Percentiles rank a stretch among this genome's conserved stretches.
Evolutionary conservation across 1,140 invertebrate species (phyloP).

Genomic region (Solenopsis invicta): DNA sequence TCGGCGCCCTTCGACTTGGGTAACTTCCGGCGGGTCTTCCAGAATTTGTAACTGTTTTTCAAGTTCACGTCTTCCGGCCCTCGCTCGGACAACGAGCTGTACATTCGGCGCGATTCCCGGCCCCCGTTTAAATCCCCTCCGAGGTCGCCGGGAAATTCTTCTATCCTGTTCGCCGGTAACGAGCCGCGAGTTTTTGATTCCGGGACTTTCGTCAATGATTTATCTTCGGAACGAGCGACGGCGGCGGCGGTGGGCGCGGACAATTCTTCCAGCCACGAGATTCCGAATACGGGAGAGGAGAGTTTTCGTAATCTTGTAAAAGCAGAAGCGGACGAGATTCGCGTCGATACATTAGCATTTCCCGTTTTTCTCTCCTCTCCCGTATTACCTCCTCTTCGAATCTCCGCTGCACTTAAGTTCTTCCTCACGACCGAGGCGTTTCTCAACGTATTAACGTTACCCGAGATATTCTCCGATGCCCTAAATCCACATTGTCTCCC

Average conservation of each 20-base stretch:
- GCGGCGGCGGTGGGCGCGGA: not conserved
- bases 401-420: constrained; percentile 28
- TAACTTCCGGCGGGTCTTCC: constrained; percentile 30
- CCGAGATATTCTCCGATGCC: not conserved
- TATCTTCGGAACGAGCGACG: not conserved
- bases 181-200: constrained; percentile 3
- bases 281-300: constrained; percentile 5
- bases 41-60: constrained; percentile 44
- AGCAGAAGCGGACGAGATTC: constrained; percentile 31
- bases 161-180: not conserved
- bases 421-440: constrained; percentile 2
- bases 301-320: constrained; percentile 50
- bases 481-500: constrained; percentile 16
- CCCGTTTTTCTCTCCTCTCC: not conserved
- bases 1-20: constrained; percentile 10
- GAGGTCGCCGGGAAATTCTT: not conserved
- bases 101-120: constrained; percentile 5
- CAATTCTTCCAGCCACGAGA: constrained; percentile 13
- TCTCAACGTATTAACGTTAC: constrained; percentile 39
- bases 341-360: constrained; percentile 57
- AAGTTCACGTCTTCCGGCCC: constrained; percentile 20
- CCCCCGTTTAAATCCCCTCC: not conserved
- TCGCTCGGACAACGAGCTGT: constrained; percentile 10
- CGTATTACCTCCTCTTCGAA: constrained; percentile 41
- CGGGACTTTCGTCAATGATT: constrained; percentile 37